Conservation (phyloP, 92 coral and sea anemone species). For the Palythoa grandis region DNA sequence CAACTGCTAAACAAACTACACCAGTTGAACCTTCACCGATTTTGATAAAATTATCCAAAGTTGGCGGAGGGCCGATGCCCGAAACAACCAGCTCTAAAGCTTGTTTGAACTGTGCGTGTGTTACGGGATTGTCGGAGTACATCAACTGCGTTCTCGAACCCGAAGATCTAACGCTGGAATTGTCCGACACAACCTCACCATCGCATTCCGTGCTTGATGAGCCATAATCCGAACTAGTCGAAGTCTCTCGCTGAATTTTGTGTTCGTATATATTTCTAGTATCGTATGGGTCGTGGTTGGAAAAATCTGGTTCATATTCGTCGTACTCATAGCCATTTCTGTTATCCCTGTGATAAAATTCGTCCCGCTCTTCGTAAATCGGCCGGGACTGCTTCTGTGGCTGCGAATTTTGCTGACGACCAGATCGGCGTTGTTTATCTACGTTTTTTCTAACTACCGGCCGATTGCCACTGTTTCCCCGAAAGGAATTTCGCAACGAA, state of each 20-base stretch:
- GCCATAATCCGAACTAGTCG: conserved; percentile 87
- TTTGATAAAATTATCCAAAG: conserved; percentile 94
- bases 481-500: conserved; percentile 92
- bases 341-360: conserved; percentile 27
- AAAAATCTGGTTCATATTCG: conserved; percentile 38
- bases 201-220: conserved; percentile 75
- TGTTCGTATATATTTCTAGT: conserved; percentile 25
- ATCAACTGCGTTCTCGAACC: conserved; percentile 87
- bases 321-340: conserved; percentile 41
- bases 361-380: conserved; percentile 39
- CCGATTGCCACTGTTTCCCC: conserved; percentile 65
- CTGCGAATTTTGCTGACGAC: conserved; percentile 40
- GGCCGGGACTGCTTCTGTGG: conserved; percentile 34
- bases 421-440: conserved; percentile 28
- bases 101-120: conserved; percentile 95
- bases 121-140: conserved; percentile 93
- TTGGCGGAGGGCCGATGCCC: conserved; percentile 77
- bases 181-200: conserved; percentile 60
- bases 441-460: conserved; percentile 48
- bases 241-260: conserved; percentile 69
- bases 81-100: conserved; percentile 90
- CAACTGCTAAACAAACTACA: conserved; percentile 94
- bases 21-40: conserved; percentile 99
- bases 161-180: conserved; percentile 54
- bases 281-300: conserved; percentile 31